Conservation (phyloP, 1,140 invertebrate genomes). For the Penaeus indicus region DNA sequence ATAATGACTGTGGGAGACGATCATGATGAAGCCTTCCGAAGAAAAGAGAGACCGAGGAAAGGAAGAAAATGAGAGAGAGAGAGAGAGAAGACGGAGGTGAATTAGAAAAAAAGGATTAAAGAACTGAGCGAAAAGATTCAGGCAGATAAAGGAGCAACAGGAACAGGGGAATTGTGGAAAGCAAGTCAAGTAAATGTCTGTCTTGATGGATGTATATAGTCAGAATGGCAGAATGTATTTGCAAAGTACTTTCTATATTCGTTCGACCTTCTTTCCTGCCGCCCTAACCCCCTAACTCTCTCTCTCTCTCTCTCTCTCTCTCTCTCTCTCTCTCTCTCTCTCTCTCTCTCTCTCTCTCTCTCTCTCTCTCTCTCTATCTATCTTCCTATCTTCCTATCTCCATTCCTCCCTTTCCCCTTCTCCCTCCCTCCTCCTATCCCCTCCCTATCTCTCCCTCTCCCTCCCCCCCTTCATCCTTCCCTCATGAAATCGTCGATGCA, state of each 20-base stretch:
- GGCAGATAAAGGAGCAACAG: neutral
- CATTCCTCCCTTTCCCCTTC: no score
- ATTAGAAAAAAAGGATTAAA: neutral
- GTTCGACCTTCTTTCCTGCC: neutral
- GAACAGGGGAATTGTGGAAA: neutral
- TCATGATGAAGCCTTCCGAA: neutral
- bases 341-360: conserved; percentile 20
- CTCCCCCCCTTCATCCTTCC: neutral
- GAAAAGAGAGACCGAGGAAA: neutral
- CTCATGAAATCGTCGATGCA: neutral
- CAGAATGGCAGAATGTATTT: neutral
- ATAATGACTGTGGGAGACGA: no score
- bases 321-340: conserved; percentile 8
- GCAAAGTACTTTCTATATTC: neutral
- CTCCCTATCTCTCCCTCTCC: neutral
- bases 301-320: conserved; percentile 23
- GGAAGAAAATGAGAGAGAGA: neutral
- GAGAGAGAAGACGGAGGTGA: neutral
- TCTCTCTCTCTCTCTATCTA: neutral
- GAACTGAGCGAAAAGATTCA: neutral
- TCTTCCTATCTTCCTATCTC: neutral
- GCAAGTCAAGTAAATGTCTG: neutral
- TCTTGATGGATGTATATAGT: neutral
- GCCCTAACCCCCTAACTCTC: neutral
- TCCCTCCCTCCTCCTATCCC: neutral